Percentiles rank a stretch among this genome's conserved stretches.
Conservation (phyloP, 2,888 invertebrate species). For the Rhagonycha lutea region DNA sequence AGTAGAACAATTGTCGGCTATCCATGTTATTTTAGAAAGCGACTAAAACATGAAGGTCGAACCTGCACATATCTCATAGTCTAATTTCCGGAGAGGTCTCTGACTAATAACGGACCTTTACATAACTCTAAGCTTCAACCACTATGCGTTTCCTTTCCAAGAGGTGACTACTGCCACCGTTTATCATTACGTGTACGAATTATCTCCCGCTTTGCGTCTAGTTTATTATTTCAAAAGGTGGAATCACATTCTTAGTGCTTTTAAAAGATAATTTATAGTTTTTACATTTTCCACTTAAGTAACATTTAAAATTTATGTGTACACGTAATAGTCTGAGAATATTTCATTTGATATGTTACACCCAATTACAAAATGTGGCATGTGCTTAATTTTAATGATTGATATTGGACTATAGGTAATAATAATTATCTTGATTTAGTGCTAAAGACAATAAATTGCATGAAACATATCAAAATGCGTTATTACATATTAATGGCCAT, state of each 20-base stretch:
- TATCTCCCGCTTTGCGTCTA: conserved; percentile 25
- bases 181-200: conserved; percentile 33
- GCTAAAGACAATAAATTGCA: background rate
- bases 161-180: conserved; percentile 27
- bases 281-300: background rate
- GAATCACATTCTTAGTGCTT: background rate
- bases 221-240: background rate
- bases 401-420: background rate
- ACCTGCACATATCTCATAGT: conserved; percentile 45
- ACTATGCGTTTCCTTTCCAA: conserved; percentile 30
- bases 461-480: background rate
- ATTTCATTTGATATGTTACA: background rate
- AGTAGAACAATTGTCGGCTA: conserved; percentile 40
- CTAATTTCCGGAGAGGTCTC: conserved; percentile 45
- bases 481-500: background rate
- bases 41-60: conserved; percentile 39
- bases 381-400: background rate
- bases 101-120: conserved; percentile 45
- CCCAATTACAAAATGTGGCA: background rate
- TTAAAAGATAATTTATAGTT: background rate
- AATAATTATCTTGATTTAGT: background rate
- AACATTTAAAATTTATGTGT: background rate
- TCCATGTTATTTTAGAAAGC: conserved; percentile 37
- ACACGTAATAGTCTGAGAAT: background rate
- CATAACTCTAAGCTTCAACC: conserved; percentile 39